Percentiles rank a stretch among this genome's conserved stretches.
Conservation (phyloP, 2,888 invertebrate genomes). For the Conistra vaccinii region DNA sequence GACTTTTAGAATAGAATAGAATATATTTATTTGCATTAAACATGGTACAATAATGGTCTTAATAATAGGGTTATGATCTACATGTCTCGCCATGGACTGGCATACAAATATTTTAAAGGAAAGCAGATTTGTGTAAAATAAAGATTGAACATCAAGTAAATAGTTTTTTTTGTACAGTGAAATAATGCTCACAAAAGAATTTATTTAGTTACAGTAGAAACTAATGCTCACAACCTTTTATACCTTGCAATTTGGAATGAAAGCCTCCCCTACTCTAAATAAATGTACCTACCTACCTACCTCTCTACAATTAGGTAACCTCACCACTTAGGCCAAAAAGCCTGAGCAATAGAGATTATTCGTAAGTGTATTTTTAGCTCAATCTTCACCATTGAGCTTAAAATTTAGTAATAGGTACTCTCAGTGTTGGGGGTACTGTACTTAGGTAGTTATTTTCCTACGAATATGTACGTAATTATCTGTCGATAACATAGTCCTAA, state of each 20-base stretch:
- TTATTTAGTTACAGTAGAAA: neutral
- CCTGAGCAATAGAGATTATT: neutral
- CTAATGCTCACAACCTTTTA: constrained; percentile 24
- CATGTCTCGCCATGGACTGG: too few species aligned
- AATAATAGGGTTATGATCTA: too few species aligned
- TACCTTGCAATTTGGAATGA: neutral
- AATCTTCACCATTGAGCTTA: constrained; percentile 3
- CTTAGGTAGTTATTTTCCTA: neutral
- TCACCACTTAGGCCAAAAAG: constrained; percentile 10
- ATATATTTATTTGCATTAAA: too few species aligned
- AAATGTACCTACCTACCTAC: neutral
- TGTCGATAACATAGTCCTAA: neutral
- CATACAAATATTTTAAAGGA: too few species aligned
- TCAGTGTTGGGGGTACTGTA: neutral
- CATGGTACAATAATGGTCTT: too few species aligned
- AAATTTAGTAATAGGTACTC: neutral
- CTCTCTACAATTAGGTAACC: constrained; percentile 9
- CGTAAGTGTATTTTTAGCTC: neutral
- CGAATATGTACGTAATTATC: neutral
- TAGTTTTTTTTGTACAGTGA: neutral
- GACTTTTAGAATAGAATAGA: too few species aligned
- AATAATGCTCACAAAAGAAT: neutral
- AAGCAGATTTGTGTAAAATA: too few species aligned
- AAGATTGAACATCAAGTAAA: neutral
- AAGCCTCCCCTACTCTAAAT: neutral